A percentile compares a stretch with the other conserved stretches of the same genome.
Conservation (phyloP, 2,888 invertebrate genomes). For the Anorthoa munda region DNA sequence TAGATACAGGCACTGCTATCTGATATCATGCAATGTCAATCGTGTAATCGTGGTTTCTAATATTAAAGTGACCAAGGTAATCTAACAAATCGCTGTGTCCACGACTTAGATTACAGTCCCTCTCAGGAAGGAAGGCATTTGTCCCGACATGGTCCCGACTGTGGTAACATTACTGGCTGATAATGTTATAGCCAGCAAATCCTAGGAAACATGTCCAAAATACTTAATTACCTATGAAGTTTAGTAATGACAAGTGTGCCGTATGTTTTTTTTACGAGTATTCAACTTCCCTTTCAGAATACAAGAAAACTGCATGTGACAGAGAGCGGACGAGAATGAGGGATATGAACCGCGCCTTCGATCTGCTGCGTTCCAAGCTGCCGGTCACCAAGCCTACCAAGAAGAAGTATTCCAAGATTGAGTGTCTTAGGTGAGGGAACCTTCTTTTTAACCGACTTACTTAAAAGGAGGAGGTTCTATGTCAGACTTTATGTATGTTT, state of each 20-base stretch:
- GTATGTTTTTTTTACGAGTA: background rate
- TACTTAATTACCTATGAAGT: no score
- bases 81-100: no score
- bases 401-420: constrained; percentile 96
- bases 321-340: constrained; percentile 96
- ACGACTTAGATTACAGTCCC: no score
- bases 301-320: constrained; percentile 96
- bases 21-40: background rate
- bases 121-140: no score
- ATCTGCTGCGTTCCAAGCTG: constrained; percentile 93
- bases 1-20: background rate
- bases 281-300: constrained; percentile 88
- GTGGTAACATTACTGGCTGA: background rate
- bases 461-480: no score
- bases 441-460: no score
- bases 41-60: background rate
- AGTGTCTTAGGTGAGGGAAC: constrained; percentile 92
- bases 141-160: no score
- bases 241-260: background rate
- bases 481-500: no score
- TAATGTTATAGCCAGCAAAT: background rate
- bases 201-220: background rate
- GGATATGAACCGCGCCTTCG: constrained; percentile 96
- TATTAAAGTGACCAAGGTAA: background rate
- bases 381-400: constrained; percentile 95